These are phyloP conservation scores for Argyrosomus regius DNA, from an alignment of 2,797 vertebrate species.

Conservation along the genomic window DNA sequence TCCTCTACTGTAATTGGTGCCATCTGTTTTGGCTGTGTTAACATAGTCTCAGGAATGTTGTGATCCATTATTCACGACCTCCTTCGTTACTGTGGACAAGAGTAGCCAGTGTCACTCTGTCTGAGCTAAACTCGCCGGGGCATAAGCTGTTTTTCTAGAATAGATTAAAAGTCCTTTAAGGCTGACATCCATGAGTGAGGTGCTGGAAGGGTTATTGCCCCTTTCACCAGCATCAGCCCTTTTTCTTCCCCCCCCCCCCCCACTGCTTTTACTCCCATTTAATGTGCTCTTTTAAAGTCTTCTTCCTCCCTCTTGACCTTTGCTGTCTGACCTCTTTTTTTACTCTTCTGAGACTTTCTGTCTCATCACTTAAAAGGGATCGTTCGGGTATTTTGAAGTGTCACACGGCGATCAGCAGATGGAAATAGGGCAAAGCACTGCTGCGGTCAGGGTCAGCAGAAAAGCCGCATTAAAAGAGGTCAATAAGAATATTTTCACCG, in stretches of 20 bases:
- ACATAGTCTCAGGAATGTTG: constrained; percentile 66
- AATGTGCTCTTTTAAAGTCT: constrained; percentile 32
- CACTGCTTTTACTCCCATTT: constrained; percentile 39
- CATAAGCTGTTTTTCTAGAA: constrained; percentile 25
- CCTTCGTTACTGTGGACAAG: constrained; percentile 55
- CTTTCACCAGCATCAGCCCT: constrained; percentile 38
- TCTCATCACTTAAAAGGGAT: background rate
- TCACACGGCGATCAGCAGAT: too few relatives aligned
- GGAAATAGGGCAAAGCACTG: too few relatives aligned
- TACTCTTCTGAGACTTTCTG: background rate
- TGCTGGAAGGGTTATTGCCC: constrained; percentile 16
- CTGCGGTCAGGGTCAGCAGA: too few relatives aligned
- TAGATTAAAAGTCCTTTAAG: constrained; percentile 38
- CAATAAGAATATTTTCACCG: too few relatives aligned
- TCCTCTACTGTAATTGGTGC: constrained; percentile 76
- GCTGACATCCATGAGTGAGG: constrained; percentile 33
- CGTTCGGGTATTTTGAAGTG: too few relatives aligned
- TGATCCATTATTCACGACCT: constrained; percentile 67
- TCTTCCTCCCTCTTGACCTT: constrained; percentile 46
- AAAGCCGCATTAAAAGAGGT: too few relatives aligned
- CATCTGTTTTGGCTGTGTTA: constrained; percentile 77
- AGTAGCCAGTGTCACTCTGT: constrained; percentile 52
- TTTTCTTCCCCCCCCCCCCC: constrained; percentile 43
- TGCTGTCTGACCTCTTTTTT: constrained; percentile 18
- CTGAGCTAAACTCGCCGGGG: constrained; percentile 25